Evolutionary conservation across 2,888 invertebrate species (phyloP).

Genomic region (Cheilosia variabilis): DNA sequence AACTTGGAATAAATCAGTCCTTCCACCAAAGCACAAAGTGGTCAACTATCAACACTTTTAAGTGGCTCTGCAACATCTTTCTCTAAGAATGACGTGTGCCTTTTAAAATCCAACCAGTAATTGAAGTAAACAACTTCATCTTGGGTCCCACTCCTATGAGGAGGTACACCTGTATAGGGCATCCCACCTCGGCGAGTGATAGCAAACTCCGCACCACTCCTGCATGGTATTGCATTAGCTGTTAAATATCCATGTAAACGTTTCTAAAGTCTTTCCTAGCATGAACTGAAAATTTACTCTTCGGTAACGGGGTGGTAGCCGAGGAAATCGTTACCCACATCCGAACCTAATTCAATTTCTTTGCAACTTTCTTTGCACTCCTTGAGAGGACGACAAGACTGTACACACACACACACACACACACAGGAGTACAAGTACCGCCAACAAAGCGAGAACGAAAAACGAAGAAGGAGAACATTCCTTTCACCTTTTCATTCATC

Average conservation of each 20-base stretch:
- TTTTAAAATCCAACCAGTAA: no score
- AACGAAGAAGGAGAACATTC: constrained; percentile 15
- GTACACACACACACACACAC: background rate
- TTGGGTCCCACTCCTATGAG: no score
- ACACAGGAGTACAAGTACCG: background rate
- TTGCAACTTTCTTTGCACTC: constrained; percentile 65
- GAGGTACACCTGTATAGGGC: no score
- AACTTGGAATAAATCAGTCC: no score
- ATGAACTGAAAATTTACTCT: constrained; percentile 25
- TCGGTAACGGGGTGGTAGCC: constrained; percentile 8
- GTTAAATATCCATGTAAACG: constrained; percentile 53
- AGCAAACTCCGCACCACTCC: background rate
- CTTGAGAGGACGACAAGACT: constrained; percentile 16
- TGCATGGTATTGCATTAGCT: constrained; percentile 37
- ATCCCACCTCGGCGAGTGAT: background rate
- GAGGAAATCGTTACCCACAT: constrained; percentile 52
- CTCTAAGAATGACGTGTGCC: no score
- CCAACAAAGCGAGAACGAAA: constrained; percentile 4
- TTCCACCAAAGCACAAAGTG: no score
- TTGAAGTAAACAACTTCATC: no score
- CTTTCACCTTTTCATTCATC: constrained; percentile 63
- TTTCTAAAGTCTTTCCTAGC: constrained; percentile 12
- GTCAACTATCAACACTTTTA: no score
- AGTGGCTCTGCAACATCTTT: no score
- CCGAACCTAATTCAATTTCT: constrained; percentile 71